A percentile compares a stretch with the other conserved stretches of the same genome.
Evolutionary conservation across 23 tunicate genomes (phyloP).

Genomic region (Ascidia mentula): DNA sequence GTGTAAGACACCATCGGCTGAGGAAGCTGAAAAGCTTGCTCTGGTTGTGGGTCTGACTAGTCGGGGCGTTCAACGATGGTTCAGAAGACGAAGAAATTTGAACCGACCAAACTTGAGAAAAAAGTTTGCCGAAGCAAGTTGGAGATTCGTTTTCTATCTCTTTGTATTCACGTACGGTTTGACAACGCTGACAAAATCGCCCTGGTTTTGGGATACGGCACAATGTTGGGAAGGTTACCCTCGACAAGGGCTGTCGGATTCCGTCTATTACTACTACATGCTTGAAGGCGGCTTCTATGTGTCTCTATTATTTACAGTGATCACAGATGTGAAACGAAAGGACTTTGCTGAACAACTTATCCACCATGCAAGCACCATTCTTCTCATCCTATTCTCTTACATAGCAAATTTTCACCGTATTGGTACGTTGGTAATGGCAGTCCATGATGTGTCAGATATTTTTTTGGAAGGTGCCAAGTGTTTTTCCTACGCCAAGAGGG

Average conservation of each 20-base stretch:
- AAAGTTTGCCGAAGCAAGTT: constrained; percentile 87
- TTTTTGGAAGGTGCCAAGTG: constrained; percentile 83
- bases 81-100: constrained; percentile 53
- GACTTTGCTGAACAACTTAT: constrained; percentile 88
- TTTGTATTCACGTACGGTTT: constrained; percentile 74
- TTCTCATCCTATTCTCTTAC: constrained; percentile 84
- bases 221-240: constrained; percentile 92
- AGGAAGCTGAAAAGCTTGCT: not conserved
- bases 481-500: constrained; percentile 41
- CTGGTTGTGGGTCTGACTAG: constrained; percentile 31
- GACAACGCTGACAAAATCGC: constrained; percentile 41
- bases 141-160: constrained; percentile 82
- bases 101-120: constrained; percentile 50
- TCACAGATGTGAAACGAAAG: constrained; percentile 83
- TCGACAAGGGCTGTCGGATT: constrained; percentile 49
- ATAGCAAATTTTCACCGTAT: constrained; percentile 70
- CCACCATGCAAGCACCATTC: constrained; percentile 84
- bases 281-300: constrained; percentile 94
- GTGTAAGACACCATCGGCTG: not conserved
- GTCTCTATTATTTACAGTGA: constrained; percentile 65
- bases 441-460: constrained; percentile 94
- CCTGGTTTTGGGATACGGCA: constrained; percentile 95
- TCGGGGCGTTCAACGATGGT: constrained; percentile 59
- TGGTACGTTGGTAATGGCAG: constrained; percentile 92
- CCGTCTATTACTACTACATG: constrained; percentile 86